Conservation (phyloP, 1,140 invertebrate species). For the Drosophila oshimai region DNA sequence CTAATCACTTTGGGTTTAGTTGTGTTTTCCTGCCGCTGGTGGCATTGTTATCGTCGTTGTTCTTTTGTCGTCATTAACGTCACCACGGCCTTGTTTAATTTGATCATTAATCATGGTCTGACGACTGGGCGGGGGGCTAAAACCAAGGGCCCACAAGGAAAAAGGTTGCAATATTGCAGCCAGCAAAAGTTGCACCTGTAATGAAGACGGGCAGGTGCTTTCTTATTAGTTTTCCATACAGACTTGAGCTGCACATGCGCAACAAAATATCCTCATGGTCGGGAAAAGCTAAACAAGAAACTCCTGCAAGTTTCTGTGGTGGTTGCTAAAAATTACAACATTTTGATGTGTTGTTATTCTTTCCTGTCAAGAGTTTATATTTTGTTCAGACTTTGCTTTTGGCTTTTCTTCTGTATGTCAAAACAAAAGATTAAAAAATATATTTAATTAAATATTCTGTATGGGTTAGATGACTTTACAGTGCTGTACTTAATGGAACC, state of each 20-base stretch:
- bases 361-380: not conserved
- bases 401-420: not conserved
- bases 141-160: not conserved
- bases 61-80: conserved; percentile 75
- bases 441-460: too few species aligned
- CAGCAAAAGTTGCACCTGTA: conserved; percentile 25
- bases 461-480: too few species aligned
- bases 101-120: conserved; percentile 70
- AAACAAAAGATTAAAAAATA: too few species aligned
- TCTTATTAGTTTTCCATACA: conserved; percentile 35
- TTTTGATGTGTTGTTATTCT: conserved; percentile 2
- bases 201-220: conserved; percentile 43
- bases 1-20: conserved; percentile 35
- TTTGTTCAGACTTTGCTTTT: not conserved
- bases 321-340: not conserved
- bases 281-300: not conserved
- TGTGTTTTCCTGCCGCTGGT: conserved; percentile 1
- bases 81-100: conserved; percentile 71
- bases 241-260: conserved; percentile 36
- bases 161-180: conserved; percentile 33
- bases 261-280: not conserved
- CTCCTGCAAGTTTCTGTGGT: not conserved
- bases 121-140: not conserved
- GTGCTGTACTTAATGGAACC: too few species aligned
- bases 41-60: conserved; percentile 48